Evolutionary conservation across 2,888 invertebrate species (phyloP).

Genomic region (Athalia cordata): DNA sequence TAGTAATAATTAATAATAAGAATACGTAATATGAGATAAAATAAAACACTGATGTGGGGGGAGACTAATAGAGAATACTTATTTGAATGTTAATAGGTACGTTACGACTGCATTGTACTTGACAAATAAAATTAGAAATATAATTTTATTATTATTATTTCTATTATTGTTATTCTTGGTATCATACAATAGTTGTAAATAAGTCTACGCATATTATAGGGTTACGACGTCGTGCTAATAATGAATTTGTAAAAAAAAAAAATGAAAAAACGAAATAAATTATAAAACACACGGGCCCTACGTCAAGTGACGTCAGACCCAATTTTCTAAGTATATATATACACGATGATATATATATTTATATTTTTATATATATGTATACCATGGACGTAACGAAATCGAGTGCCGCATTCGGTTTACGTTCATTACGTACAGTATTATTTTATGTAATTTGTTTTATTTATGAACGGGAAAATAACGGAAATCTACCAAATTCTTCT

Average conservation of each 20-base stretch:
- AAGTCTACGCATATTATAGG: conserved; percentile 45
- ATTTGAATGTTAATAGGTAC: conserved; percentile 53
- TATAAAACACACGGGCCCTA: conserved; percentile 29
- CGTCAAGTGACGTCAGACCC: conserved; percentile 41
- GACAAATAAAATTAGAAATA: conserved; percentile 52
- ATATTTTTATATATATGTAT: no score
- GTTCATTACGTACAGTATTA: no score
- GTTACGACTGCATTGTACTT: conserved; percentile 65
- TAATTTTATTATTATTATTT: conserved; percentile 39
- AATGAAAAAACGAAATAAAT: not conserved
- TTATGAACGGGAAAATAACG: no score
- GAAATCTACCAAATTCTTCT: no score
- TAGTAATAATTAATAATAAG: conserved; percentile 48
- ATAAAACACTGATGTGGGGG: conserved; percentile 26
- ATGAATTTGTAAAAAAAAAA: not conserved
- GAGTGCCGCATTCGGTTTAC: no score
- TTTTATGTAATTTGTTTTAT: no score
- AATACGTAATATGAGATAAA: conserved; percentile 32
- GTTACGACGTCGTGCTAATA: not conserved
- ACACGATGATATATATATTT: conserved; percentile 60
- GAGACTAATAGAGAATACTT: conserved; percentile 24
- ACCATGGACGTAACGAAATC: no score
- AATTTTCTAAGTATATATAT: conserved; percentile 54
- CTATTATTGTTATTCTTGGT: conserved; percentile 42
- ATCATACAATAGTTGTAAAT: conserved; percentile 31